Evolutionary conservation across 2,797 vertebrate species (phyloP), one percentile per base, ranked within the genome.

Genomic region (Bufotes viridis): DNA sequence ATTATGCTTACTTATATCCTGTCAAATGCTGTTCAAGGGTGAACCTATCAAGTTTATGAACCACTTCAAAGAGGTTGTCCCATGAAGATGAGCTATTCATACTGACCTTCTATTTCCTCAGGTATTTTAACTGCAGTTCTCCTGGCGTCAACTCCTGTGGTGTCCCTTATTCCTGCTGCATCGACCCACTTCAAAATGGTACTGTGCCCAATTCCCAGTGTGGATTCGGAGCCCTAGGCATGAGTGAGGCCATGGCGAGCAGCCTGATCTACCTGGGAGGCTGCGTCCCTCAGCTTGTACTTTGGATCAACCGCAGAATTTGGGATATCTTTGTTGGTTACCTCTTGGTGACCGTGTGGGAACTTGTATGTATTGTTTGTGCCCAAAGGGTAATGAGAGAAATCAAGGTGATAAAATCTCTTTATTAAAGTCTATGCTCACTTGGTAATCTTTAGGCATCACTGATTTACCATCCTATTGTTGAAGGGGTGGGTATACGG

Each of bases 51-150:
- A 6, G 3, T 42, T 42, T 42, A 42, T 42, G 6, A 42, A 42
- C 42, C 2, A 42, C 42, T 42, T 42, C 42, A 42, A 42, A 42
- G 42, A 42, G 42, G 42, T 42, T 42, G 42, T 42, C 42, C 42
- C 42, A 42, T 42, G 42, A 42, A 42, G 42, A 42, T 42, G 42
- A 42, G 42, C 42, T 57, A 57, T 57, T 57, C 34, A 20, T 12
- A 4, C 18, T 20, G 17, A 20, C 11, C 72, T 51, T 0, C 86
- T 42, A 0, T 0, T 24, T 86, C 78, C 7, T 0, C 94, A 99
- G 97, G 94, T 97, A 97, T 90, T 99, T 97, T 91, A 99, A 98
- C 93, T 99, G 98, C 95, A 97, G 96, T 0, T 94, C 97, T 49
- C 96, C 96, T 0, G 96, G 97, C 0, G 93, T 90, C 60, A 94